phyloP scores from a whole-genome alignment of 2,113 vertebrate species.

The Ahaetulla prasina region DNA sequence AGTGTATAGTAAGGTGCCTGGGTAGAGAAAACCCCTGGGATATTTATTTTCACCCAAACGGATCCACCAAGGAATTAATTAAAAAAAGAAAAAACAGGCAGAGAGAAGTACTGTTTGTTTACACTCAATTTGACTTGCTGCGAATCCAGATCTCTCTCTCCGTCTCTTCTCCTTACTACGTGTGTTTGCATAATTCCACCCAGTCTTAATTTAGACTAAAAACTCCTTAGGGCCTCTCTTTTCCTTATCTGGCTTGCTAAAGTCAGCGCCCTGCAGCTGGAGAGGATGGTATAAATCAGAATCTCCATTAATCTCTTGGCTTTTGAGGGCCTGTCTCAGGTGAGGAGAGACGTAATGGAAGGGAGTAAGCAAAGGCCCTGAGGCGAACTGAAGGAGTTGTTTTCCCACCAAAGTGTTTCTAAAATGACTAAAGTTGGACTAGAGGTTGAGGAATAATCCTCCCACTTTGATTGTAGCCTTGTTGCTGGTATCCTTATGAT shows the following conservation, averaged over 20 bases:
- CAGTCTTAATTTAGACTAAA: not conserved
- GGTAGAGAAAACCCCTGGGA: not conserved
- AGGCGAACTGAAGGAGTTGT: not conserved
- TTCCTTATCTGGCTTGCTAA: not conserved
- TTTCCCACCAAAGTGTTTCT: not conserved
- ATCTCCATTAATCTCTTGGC: not conserved
- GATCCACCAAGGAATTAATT: not conserved
- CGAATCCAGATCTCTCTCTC: not conserved
- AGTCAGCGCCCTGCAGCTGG: not conserved
- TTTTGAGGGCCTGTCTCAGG: not conserved
- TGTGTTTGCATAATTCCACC: not conserved
- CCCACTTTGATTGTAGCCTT: too few species aligned
- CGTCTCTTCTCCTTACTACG: not conserved
- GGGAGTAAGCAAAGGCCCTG: not conserved
- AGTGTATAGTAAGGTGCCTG: not conserved
- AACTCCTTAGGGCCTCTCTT: not conserved
- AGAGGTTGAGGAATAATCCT: not conserved
- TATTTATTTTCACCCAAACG: not conserved
- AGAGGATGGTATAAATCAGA: not conserved
- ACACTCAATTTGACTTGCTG: not conserved
- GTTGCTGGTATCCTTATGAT: too few species aligned
- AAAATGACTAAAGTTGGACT: not conserved
- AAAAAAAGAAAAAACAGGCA: not conserved
- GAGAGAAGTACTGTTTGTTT: not conserved
- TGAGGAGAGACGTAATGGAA: not conserved